Percentiles rank a stretch among this genome's conserved stretches.
phyloP scores from a whole-genome alignment of 1,140 invertebrate species.

The Zaprionus camerounensis region DNA sequence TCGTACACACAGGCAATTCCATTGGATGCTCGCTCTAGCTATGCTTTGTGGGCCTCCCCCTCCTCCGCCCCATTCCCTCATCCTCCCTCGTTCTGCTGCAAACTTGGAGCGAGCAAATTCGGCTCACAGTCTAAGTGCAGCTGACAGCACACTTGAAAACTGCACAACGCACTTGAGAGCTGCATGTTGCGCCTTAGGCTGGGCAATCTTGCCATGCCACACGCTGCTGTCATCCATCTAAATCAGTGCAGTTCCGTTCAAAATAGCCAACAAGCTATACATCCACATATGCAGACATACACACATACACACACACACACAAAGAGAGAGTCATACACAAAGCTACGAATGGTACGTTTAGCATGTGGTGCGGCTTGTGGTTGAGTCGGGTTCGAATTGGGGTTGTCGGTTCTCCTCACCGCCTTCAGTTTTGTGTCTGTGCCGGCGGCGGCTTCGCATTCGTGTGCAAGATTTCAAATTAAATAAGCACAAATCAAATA shows the following conservation, averaged over 20 bases:
- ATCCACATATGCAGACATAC: not conserved
- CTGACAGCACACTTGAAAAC: conserved; percentile 71
- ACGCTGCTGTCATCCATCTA: conserved; percentile 50
- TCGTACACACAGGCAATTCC: conserved; percentile 14
- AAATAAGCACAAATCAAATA: conserved; percentile 82
- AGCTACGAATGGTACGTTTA: not conserved
- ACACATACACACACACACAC: conserved; percentile 9
- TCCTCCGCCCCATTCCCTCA: not conserved
- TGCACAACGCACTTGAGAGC: conserved; percentile 56
- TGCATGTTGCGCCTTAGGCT: conserved; percentile 50
- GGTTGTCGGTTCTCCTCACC: not conserved
- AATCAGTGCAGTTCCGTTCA: conserved; percentile 38
- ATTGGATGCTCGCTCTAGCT: not conserved
- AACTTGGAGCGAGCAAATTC: conserved; percentile 43
- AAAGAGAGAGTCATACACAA: not conserved
- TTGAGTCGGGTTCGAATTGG: conserved; percentile 17
- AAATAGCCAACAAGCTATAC: conserved; percentile 31
- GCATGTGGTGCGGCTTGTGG: conserved; percentile 26
- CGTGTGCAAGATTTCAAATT: conserved; percentile 68
- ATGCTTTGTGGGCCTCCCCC: not conserved
- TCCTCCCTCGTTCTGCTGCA: not conserved
- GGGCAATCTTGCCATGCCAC: conserved; percentile 36
- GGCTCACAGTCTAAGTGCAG: conserved; percentile 62
- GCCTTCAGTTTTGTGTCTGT: not conserved
- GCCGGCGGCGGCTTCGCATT: conserved; percentile 24